Evolutionary conservation across 2,113 vertebrate genomes (phyloP).

Genomic region (Stigmatopora argus): DNA sequence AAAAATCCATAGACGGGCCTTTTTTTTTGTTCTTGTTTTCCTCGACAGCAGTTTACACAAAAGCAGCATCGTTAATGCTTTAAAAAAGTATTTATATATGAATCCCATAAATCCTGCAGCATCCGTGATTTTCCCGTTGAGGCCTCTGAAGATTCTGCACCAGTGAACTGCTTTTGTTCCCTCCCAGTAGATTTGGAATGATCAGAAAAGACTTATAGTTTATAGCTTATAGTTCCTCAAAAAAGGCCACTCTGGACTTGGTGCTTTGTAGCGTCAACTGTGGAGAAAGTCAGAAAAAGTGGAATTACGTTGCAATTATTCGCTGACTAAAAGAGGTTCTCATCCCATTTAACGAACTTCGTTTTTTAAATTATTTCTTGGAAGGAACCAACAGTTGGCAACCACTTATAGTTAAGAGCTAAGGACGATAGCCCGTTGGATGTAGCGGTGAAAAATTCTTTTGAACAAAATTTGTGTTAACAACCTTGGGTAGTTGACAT

Average conservation of each 20-base stretch:
- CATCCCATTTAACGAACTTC: not conserved
- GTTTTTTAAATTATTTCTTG: no score
- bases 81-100: not conserved
- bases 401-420: not conserved
- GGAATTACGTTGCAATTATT: not conserved
- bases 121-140: not conserved
- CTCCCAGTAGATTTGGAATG: slow-evolving; percentile 3
- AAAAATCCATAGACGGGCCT: no score
- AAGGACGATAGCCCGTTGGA: no score
- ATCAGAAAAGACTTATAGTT: not conserved
- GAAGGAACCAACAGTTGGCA: not conserved
- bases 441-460: no score
- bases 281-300: slow-evolving; percentile 38
- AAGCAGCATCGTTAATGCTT: not conserved
- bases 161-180: slow-evolving; percentile 6
- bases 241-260: slow-evolving; percentile 92
- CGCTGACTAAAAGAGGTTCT: not conserved
- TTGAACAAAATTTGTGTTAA: no score
- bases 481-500: not conserved
- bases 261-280: slow-evolving; percentile 95
- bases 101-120: slow-evolving; percentile 19
- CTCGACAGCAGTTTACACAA: no score
- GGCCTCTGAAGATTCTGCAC: not conserved
- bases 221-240: slow-evolving; percentile 88
- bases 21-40: no score